phyloP scores from a whole-genome alignment of 2,888 invertebrate species.

The Athalia rosae region DNA sequence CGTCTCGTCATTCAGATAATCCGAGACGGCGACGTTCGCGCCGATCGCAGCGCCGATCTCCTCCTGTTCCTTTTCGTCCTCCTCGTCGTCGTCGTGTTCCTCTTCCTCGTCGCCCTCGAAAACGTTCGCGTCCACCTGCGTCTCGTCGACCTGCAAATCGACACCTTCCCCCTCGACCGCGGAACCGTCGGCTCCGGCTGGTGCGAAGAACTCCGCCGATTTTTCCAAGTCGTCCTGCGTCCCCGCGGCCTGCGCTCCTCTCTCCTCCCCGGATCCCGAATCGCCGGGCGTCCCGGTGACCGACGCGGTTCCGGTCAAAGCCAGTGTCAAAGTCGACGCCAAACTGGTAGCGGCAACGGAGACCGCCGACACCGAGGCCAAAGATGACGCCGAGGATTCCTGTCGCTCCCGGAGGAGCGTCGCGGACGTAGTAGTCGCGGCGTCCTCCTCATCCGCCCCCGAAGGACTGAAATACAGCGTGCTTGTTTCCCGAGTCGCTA shows the following conservation, averaged over 20 bases:
- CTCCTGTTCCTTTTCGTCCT: constrained; percentile 26
- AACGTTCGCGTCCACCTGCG: background rate
- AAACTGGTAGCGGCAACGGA: background rate
- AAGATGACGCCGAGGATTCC: background rate
- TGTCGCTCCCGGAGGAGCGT: constrained; percentile 66
- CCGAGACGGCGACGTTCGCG: background rate
- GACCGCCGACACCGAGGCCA: background rate
- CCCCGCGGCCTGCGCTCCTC: too few species aligned
- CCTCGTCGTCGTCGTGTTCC: constrained; percentile 37
- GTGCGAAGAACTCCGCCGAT: too few species aligned
- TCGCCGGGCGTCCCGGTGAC: background rate
- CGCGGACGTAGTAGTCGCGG: constrained; percentile 72
- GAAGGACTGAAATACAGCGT: too few species aligned
- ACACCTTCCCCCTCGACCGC: too few species aligned
- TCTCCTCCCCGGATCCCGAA: too few species aligned
- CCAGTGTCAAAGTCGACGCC: background rate
- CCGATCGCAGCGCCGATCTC: constrained; percentile 45
- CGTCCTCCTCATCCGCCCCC: too few species aligned
- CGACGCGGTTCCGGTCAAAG: background rate
- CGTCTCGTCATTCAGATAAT: background rate
- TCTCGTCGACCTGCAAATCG: background rate
- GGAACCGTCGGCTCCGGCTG: too few species aligned
- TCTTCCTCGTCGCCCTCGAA: constrained; percentile 60
- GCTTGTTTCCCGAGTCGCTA: too few species aligned
- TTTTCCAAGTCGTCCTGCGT: too few species aligned